Base-by-base conservation (phyloP, 2,888 invertebrate species). In the Cotesia congregata region DNA sequence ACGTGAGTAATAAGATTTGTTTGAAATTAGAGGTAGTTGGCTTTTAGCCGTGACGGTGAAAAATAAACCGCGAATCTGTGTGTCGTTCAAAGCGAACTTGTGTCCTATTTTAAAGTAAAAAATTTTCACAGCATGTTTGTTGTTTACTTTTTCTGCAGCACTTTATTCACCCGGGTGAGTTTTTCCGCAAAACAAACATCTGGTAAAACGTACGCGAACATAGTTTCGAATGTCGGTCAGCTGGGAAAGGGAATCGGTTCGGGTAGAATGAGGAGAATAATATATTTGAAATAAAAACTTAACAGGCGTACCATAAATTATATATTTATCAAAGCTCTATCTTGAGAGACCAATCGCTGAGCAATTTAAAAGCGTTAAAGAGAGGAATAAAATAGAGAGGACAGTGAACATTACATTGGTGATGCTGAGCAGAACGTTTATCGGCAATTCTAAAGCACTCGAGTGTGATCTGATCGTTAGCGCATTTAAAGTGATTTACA, bases 401-500 rank as follows among this genome's bases (percentile, higher is more conserved):
- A 50, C 50, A 50, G 7, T 50, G 9, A 12, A 50, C 50, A 50
- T 50, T 50, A 50, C 12, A 50, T 50, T 50, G 7, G 30, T 30
- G 30, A 30, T 30, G 30, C 30, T 30, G 30, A 30, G 7, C 50
- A 50, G 50, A 50, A 30, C 65, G 30, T 65, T 65, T 65, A 65
- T 65, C 65, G 65, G 30, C 65, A 30, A 65, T 65, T 65, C 65
- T 30, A 30, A 30, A 9, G 20, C 30, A 65, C 30, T 70, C 17
- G 39, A 15, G 61, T 7, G 70, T 70, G 61, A 61, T 61, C 61
- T 40, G 71, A 61, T 71, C 61, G 71, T 71, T 71, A 62, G 50
- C 72, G 60, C 67, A 67, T 72, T 72, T 68, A 72, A 72, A 76
- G 76, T 72, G 76, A 76, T 76, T 76, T 72, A 71, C 71, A 67